phyloP scores from a whole-genome alignment of 2,888 invertebrate genomes.

The Heliothis peltigera region DNA sequence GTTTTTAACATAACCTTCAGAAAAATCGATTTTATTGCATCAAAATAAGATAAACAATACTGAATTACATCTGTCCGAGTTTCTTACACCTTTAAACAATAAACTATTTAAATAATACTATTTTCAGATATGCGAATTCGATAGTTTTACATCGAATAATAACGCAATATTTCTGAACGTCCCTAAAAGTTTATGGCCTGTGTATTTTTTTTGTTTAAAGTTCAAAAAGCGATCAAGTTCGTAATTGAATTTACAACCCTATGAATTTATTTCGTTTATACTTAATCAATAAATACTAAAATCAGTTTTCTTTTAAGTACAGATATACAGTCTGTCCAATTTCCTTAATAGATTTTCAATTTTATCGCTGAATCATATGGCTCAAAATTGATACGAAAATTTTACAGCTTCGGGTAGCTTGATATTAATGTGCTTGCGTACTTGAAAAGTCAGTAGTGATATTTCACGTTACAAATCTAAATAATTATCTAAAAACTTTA shows the following conservation, averaged over 20 bases:
- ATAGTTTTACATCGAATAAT: conserved; percentile 40
- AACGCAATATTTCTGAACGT: conserved; percentile 31
- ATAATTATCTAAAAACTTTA: no score
- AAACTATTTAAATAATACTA: conserved; percentile 24
- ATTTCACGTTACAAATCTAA: no score
- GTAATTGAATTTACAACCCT: not conserved
- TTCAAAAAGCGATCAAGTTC: not conserved
- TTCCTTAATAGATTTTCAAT: no score
- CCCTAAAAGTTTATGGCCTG: conserved; percentile 36
- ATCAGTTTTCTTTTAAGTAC: no score
- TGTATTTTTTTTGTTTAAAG: conserved; percentile 21
- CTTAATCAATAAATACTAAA: no score
- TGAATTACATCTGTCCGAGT: not conserved
- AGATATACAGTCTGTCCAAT: no score
- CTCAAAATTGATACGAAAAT: no score
- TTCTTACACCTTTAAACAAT: conserved; percentile 35
- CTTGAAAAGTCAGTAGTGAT: no score
- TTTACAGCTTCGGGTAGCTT: no score
- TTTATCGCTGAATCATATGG: no score
- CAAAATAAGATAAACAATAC: conserved; percentile 3
- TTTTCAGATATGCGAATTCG: conserved; percentile 18
- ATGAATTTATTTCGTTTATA: not conserved
- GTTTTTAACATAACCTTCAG: not conserved
- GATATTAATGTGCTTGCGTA: no score
- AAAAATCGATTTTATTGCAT: conserved; percentile 2